These are phyloP conservation scores for Drosophila falleni DNA, from an alignment of 2,888 invertebrate species.

Conservation along the genomic window DNA sequence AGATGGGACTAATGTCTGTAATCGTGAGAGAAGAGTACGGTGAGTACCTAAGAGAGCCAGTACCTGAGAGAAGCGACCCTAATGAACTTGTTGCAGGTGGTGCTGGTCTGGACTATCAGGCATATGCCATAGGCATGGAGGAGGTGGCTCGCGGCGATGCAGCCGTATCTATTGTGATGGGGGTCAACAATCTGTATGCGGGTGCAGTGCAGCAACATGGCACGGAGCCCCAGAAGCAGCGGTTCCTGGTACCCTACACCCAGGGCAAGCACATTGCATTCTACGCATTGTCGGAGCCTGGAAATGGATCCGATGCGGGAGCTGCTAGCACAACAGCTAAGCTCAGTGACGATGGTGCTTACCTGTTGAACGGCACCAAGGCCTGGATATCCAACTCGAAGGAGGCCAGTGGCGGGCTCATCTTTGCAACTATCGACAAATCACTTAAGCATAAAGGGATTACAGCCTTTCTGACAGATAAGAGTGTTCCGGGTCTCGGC, in stretches of 20 bases:
- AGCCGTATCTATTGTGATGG: constrained; percentile 95
- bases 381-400: constrained; percentile 97
- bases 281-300: constrained; percentile 97
- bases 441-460: constrained; percentile 90
- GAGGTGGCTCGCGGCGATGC: constrained; percentile 97
- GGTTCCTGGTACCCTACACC: constrained; percentile 91
- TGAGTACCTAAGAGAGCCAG: constrained; percentile 46
- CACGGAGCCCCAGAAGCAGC: constrained; percentile 91
- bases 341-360: constrained; percentile 87
- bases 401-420: constrained; percentile 92
- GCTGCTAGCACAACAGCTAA: constrained; percentile 95
- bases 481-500: constrained; percentile 91
- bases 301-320: constrained; percentile 97
- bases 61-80: background rate
- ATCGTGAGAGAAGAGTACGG: constrained; percentile 91
- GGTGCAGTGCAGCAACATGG: constrained; percentile 93
- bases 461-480: constrained; percentile 94
- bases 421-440: constrained; percentile 96
- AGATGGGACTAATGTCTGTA: constrained; percentile 94
- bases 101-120: constrained; percentile 94
- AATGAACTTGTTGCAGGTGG: constrained; percentile 87
- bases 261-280: constrained; percentile 91
- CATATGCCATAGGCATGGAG: constrained; percentile 96
- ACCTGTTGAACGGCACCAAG: constrained; percentile 94
- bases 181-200: constrained; percentile 95